A percentile compares a stretch with the other conserved stretches of the same genome.
phyloP scores from a whole-genome alignment of 2,888 invertebrate species.

The Autographa gamma region DNA sequence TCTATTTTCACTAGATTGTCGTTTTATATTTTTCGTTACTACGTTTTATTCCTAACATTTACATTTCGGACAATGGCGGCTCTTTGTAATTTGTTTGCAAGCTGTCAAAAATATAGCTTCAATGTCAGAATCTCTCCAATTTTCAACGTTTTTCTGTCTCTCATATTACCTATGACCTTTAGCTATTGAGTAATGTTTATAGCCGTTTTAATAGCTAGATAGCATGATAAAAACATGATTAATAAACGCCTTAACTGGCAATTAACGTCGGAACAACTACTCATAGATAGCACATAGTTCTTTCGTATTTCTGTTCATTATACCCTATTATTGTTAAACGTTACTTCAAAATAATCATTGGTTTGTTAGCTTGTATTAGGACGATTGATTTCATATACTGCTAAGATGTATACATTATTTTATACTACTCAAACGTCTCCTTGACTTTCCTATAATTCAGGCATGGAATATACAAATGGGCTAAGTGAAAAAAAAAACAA shows the following conservation, averaged over 20 bases:
- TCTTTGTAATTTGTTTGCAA: not conserved
- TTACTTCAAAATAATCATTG: not conserved
- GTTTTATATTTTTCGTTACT: too few relatives aligned
- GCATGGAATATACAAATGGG: too few relatives aligned
- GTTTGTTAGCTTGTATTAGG: too few relatives aligned
- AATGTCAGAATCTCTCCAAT: not conserved
- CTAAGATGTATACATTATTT: too few relatives aligned
- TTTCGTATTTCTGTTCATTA: not conserved
- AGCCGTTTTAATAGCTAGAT: constrained; percentile 18
- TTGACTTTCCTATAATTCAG: too few relatives aligned
- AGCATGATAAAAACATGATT: constrained; percentile 6
- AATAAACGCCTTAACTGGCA: not conserved
- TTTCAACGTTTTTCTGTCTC: constrained; percentile 3
- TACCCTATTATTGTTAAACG: not conserved
- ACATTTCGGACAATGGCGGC: too few relatives aligned
- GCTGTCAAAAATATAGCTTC: not conserved
- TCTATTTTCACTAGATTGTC: too few relatives aligned
- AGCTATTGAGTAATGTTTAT: constrained; percentile 11
- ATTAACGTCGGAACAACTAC: not conserved
- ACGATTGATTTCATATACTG: not conserved
- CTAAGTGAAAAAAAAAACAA: too few relatives aligned
- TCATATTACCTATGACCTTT: constrained; percentile 18
- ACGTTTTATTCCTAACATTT: too few relatives aligned
- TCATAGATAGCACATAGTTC: not conserved
- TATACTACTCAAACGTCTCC: too few relatives aligned